Percentiles rank a stretch among this genome's conserved stretches.
These are phyloP conservation scores for Carassius auratus DNA, from an alignment of 2,113 vertebrate genomes.

Conservation along the genomic window DNA sequence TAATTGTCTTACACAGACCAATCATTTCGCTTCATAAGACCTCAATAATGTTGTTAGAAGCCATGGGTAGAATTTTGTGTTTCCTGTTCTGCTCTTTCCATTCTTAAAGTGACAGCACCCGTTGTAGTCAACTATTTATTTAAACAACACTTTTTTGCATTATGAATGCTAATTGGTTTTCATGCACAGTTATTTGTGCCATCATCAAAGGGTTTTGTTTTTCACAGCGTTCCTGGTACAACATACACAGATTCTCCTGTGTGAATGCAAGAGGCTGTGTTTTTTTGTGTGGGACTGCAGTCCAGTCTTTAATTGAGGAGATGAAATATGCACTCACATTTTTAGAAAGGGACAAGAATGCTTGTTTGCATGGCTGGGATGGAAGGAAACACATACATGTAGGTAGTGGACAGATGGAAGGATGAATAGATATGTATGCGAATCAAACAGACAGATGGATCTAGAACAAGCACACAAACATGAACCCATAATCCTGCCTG, in stretches of 20 bases:
- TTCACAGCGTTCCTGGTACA: background rate
- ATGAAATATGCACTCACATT: slow-evolving; percentile 48
- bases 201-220: background rate
- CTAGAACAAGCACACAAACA: slow-evolving; percentile 33
- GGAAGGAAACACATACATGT: slow-evolving; percentile 30
- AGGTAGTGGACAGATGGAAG: slow-evolving; percentile 57
- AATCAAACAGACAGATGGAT: slow-evolving; percentile 46
- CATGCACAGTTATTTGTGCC: background rate
- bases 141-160: too few relatives aligned
- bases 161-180: too few relatives aligned
- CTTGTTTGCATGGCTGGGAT: slow-evolving; percentile 42
- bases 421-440: slow-evolving; percentile 50
- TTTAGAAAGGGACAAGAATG: slow-evolving; percentile 29
- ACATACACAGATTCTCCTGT: background rate
- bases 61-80: too few relatives aligned
- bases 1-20: too few relatives aligned
- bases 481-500: slow-evolving; percentile 16
- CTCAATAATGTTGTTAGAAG: too few relatives aligned
- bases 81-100: too few relatives aligned
- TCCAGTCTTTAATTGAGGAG: slow-evolving; percentile 7
- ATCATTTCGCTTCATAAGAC: too few relatives aligned
- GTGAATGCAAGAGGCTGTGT: background rate
- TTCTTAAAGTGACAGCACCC: too few relatives aligned
- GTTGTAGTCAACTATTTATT: too few relatives aligned
- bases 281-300: slow-evolving; percentile 29